phyloP scores from a whole-genome alignment of 2,113 vertebrate species.

The Elephantulus edwardii region DNA sequence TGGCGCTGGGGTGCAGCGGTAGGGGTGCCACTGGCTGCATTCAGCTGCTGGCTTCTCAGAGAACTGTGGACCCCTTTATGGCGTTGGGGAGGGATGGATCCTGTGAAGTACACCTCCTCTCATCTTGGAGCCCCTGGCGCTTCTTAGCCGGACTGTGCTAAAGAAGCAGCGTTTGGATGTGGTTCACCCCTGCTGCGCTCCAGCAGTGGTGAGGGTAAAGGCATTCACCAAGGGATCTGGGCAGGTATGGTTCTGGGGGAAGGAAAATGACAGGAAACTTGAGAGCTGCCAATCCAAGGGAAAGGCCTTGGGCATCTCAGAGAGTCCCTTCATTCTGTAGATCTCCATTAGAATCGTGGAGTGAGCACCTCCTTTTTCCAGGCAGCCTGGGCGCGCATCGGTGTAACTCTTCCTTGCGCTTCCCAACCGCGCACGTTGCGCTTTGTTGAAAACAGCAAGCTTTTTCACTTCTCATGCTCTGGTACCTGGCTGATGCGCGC shows the following conservation, averaged over 20 bases:
- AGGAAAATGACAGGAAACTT: not conserved
- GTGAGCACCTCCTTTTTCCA: not conserved
- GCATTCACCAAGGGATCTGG: not conserved
- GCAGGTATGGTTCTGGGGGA: not conserved
- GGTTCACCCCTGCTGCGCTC: not conserved
- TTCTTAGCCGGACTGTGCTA: not conserved
- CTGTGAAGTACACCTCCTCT: not conserved
- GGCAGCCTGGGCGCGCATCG: not conserved
- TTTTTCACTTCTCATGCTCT: not conserved
- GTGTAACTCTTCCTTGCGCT: not conserved
- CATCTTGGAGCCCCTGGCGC: not conserved
- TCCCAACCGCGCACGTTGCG: not conserved
- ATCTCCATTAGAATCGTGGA: not conserved
- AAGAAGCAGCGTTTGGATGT: not conserved
- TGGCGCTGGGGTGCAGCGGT: not conserved
- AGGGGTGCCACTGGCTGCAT: not conserved
- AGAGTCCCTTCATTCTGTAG: not conserved
- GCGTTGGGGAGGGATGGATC: not conserved
- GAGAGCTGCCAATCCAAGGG: not conserved
- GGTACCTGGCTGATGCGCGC: rapidly evolving
- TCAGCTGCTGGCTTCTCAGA: not conserved
- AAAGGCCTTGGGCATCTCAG: not conserved
- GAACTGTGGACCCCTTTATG: not conserved
- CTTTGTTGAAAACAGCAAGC: not conserved
- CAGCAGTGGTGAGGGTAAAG: not conserved